Base-by-base conservation (phyloP, 2,888 invertebrate genomes). In the Caenorhabditis drosophilae region DNA sequence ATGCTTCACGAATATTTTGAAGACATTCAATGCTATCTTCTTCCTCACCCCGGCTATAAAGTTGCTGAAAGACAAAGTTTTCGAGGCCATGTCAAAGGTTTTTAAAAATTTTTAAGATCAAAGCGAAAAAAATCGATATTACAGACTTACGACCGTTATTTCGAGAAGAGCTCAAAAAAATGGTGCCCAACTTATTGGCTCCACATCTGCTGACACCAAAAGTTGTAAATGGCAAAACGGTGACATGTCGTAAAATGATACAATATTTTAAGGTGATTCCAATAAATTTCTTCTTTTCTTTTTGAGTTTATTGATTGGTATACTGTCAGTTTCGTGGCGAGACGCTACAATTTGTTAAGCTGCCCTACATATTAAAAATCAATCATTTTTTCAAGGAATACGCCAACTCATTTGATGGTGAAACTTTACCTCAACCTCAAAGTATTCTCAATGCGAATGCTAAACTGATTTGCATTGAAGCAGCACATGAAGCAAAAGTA, bases 21-120 rank as follows among this genome's bases (percentile, higher is more conserved):
- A 16, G 56, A 76, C 15, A 69, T 80, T 36, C 55, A 55, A 7
- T 81, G 81, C 46, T 79, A 69, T 52, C 56, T 81, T 7, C 54
- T 81, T 7, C 81, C 81, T 3, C 79, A 81, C 70, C 81, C 81
- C 1, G 81, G 81, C 6, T 76, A 80, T 27, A 73, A 76, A 60
- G 81, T 81, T n/a, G 78, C 81, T 3, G 81, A 81, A 31, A 44
- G 76, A 31, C 72, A 73, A 31, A 76, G 78, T 36, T 81, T 81
- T 54, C 57, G 75, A 27, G 81, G 81, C 1, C 77, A 78, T 40
- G 79, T 79, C 34, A 80, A 80, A 66, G 79, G 79, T 79, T 44
- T 26, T 9, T 9, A 15, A 2, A 18, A 22, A 36, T 34, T 25
- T 25, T 18, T 11, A n/a, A n/a, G n/a, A n/a, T n/a, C n/a, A n/a